phyloP scores from a whole-genome alignment of 2,113 vertebrate species.

The Neodontobutis hainanensis region DNA sequence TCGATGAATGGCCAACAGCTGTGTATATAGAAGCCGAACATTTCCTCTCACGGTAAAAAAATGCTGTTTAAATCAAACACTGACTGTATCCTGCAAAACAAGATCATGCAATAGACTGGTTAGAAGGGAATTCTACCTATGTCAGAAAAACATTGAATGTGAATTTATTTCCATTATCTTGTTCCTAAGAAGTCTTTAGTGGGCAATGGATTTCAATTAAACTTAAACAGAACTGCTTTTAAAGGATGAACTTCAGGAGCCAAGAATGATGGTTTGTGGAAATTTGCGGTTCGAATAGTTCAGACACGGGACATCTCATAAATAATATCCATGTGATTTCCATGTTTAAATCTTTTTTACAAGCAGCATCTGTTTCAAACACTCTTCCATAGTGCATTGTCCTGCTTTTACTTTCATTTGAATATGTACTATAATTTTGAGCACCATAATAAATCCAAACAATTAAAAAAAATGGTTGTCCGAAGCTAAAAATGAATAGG shows the following conservation, averaged over 20 bases:
- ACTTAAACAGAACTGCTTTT: slow-evolving; percentile 26
- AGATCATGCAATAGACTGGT: not conserved
- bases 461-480: slow-evolving; percentile 12
- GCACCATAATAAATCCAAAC: slow-evolving; percentile 14
- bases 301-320: slow-evolving; percentile 46
- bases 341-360: slow-evolving; percentile 45
- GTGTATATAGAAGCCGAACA: slow-evolving; percentile 68
- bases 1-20: slow-evolving; percentile 70
- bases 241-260: slow-evolving; percentile 29
- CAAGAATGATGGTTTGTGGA: slow-evolving; percentile 31
- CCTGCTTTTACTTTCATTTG: slow-evolving; percentile 14
- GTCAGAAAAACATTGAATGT: not conserved
- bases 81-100: slow-evolving; percentile 20
- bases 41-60: slow-evolving; percentile 44
- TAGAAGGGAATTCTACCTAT: too few species aligned
- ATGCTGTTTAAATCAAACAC: slow-evolving; percentile 47
- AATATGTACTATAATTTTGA: slow-evolving; percentile 16
- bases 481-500: slow-evolving; percentile 15
- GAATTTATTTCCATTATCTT: not conserved
- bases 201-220: slow-evolving; percentile 35
- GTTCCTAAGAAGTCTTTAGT: slow-evolving; percentile 8
- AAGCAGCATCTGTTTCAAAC: slow-evolving; percentile 42
- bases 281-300: slow-evolving; percentile 40
- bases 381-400: slow-evolving; percentile 9
- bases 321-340: slow-evolving; percentile 53